A percentile compares a stretch with the other conserved stretches of the same genome.
These are phyloP conservation scores for Enteromius argenteus DNA, from an alignment of 2,797 vertebrate genomes.

Conservation along the genomic window DNA sequence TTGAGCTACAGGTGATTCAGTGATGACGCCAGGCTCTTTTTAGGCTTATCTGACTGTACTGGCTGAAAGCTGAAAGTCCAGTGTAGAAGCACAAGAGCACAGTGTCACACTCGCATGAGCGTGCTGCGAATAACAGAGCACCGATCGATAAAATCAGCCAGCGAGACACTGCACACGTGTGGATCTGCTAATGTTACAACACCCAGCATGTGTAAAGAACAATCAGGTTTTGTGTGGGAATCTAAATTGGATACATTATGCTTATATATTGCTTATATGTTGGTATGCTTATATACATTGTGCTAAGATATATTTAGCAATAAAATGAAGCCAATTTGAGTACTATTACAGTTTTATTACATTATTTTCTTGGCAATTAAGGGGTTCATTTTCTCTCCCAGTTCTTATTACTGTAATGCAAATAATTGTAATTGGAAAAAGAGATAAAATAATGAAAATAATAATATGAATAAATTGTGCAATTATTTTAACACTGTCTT, in stretches of 20 bases:
- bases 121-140: slow-evolving; percentile 50
- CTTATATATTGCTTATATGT: too few species aligned
- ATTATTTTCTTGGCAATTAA: neutral
- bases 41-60: slow-evolving; percentile 32
- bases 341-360: neutral
- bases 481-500: neutral
- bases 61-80: slow-evolving; percentile 30
- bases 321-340: neutral
- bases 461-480: neutral
- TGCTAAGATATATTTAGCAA: neutral
- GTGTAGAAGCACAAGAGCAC: slow-evolving; percentile 35
- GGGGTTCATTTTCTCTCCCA: neutral
- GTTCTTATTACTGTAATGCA: neutral
- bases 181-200: slow-evolving; percentile 32
- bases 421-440: neutral
- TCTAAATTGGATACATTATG: neutral
- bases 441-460: neutral
- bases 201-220: slow-evolving; percentile 12
- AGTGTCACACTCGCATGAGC: slow-evolving; percentile 47
- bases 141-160: slow-evolving; percentile 46
- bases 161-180: slow-evolving; percentile 22
- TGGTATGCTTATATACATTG: too few species aligned
- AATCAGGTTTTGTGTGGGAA: neutral
- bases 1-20: slow-evolving; percentile 47
- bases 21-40: neutral